phyloP scores from a whole-genome alignment of 2,113 vertebrate species.

The Agelaius tricolor region DNA sequence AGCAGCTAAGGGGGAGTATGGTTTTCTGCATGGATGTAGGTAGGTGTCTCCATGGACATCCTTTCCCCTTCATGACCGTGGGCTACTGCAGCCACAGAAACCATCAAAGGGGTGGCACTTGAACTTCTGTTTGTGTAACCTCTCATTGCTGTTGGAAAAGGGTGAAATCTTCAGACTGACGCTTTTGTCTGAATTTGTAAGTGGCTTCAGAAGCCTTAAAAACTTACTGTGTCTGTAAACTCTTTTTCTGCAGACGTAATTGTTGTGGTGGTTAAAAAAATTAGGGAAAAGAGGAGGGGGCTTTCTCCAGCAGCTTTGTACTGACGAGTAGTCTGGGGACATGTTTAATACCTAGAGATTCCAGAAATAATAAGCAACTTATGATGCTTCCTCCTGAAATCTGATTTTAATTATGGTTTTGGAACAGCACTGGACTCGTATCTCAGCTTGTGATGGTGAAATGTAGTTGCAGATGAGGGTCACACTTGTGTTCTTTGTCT shows the following conservation, averaged over 20 bases:
- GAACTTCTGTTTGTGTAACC: background rate
- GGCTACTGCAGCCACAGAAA: background rate
- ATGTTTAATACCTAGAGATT: constrained; percentile 38
- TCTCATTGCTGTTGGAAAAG: background rate
- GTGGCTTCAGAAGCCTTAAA: background rate
- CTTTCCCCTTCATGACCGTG: background rate
- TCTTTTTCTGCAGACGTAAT: too few relatives aligned
- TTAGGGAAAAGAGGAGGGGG: background rate
- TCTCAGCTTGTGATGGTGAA: background rate
- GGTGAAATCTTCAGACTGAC: background rate
- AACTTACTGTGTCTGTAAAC: background rate
- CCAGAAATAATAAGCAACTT: constrained; percentile 53
- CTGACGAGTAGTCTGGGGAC: background rate
- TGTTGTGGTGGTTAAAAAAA: background rate
- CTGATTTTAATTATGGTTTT: constrained; percentile 45
- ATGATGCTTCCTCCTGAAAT: constrained; percentile 4
- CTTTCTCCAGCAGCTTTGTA: background rate
- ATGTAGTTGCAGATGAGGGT: background rate
- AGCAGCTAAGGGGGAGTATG: background rate
- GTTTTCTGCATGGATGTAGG: background rate
- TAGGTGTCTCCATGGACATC: background rate
- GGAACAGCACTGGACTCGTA: background rate
- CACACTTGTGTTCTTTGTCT: background rate
- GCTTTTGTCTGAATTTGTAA: constrained; percentile 12
- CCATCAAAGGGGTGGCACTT: background rate